A percentile compares a stretch with the other conserved stretches of the same genome.
Conservation (phyloP, 2,113 vertebrate genomes). For the Gila orcuttii region DNA sequence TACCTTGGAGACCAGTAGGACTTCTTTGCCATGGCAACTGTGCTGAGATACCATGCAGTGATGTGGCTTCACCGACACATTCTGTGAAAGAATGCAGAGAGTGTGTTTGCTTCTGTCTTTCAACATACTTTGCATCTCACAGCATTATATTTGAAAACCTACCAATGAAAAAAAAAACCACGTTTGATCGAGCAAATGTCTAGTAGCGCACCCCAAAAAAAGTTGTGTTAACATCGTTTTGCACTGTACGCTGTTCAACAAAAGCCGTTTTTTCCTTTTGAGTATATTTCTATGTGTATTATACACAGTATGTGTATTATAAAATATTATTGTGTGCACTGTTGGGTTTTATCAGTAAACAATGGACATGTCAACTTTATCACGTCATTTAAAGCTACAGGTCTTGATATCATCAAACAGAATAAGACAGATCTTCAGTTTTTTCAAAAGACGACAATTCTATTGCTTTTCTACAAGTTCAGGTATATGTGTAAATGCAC, state of each 20-base stretch:
- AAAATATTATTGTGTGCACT: conserved; percentile 13
- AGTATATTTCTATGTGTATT: neutral
- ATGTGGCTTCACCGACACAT: conserved; percentile 76
- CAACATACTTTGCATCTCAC: neutral
- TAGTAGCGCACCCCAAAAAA: neutral
- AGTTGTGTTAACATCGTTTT: conserved; percentile 2
- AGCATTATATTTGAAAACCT: conserved; percentile 1
- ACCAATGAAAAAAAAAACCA: neutral
- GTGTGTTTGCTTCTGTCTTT: conserved; percentile 49
- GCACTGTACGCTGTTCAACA: neutral
- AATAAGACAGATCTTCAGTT: neutral
- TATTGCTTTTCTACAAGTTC: conserved; percentile 32
- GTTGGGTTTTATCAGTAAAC: neutral
- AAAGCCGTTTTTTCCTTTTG: neutral
- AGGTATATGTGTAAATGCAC: conserved; percentile 51
- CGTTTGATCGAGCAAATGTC: neutral
- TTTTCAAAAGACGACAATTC: neutral
- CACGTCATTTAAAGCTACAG: neutral
- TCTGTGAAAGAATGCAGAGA: conserved; percentile 77
- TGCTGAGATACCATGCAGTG: conserved; percentile 77
- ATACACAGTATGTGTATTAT: neutral
- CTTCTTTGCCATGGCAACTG: conserved; percentile 84
- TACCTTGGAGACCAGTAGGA: conserved; percentile 84
- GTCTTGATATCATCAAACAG: neutral
- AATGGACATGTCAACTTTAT: neutral